Evolutionary conservation across 1,140 invertebrate genomes (phyloP).

Genomic region (Orchesella cincta): DNA sequence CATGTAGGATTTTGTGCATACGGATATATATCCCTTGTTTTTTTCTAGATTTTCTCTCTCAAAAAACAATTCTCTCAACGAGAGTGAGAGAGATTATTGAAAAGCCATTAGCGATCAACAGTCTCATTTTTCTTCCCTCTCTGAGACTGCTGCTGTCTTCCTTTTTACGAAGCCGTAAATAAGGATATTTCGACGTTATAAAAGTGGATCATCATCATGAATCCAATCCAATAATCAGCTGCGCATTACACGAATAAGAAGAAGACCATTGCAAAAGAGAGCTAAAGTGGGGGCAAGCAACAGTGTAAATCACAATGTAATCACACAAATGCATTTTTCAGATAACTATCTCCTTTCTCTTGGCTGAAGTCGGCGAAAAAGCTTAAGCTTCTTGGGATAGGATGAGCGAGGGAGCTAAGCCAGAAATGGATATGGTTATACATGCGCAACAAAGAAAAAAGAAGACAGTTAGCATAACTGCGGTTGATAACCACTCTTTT

Average conservation of each 20-base stretch:
- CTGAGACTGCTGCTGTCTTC: background rate
- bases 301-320: conserved; percentile 3
- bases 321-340: conserved; percentile 16
- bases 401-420: too few relatives aligned
- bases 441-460: background rate
- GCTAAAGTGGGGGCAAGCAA: background rate
- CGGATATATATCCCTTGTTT: background rate
- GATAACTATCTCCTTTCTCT: background rate
- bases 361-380: background rate
- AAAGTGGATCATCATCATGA: conserved; percentile 12
- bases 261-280: background rate
- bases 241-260: background rate
- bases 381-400: background rate
- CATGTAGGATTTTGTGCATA: conserved; percentile 1
- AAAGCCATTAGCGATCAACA: conserved; percentile 15
- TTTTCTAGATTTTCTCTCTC: background rate
- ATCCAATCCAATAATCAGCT: background rate
- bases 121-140: background rate
- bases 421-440: too few relatives aligned
- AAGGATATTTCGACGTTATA: background rate
- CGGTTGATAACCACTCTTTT: background rate
- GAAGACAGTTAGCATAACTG: background rate
- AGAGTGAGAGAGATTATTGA: background rate
- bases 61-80: too few relatives aligned
- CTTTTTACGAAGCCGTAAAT: background rate